phyloP scores from a whole-genome alignment of 2,888 invertebrate species.

The Tachina lurida region DNA sequence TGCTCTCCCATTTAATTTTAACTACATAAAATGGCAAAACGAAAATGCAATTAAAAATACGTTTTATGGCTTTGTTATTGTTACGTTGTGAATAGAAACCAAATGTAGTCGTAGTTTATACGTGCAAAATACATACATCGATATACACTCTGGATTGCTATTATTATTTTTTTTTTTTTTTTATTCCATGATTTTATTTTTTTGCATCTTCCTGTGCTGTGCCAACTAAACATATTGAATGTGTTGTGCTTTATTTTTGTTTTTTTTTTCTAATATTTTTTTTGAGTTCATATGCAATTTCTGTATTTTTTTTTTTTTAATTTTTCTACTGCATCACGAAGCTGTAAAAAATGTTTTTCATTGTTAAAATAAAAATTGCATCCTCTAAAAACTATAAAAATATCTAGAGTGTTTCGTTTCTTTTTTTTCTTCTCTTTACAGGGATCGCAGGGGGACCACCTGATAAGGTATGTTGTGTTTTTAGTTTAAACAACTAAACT shows the following conservation, averaged over 20 bases:
- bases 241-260: constrained; percentile 43
- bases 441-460: constrained; percentile 2
- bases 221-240: constrained; percentile 6
- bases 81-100: constrained; percentile 68
- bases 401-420: constrained; percentile 16
- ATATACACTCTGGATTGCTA: not conserved
- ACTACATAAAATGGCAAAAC: constrained; percentile 81
- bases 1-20: constrained; percentile 72
- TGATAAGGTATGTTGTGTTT: constrained; percentile 27
- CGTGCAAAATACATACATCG: constrained; percentile 36
- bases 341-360: constrained; percentile 79
- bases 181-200: constrained; percentile 19
- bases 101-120: constrained; percentile 51
- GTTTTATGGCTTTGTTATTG: constrained; percentile 81
- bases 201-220: constrained; percentile 11
- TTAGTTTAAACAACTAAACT: constrained; percentile 49
- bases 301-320: constrained; percentile 8
- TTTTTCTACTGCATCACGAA: constrained; percentile 53
- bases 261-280: constrained; percentile 25
- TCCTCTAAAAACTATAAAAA: constrained; percentile 55
- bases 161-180: constrained; percentile 24
- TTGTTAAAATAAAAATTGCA: constrained; percentile 74
- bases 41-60: constrained; percentile 83
- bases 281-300: constrained; percentile 29
- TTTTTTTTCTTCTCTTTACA: no score